Evolutionary conservation across 1,140 invertebrate species (phyloP), one percentile per base, ranked within the genome.

Genomic region (Anoplolepis gracilipes): DNA sequence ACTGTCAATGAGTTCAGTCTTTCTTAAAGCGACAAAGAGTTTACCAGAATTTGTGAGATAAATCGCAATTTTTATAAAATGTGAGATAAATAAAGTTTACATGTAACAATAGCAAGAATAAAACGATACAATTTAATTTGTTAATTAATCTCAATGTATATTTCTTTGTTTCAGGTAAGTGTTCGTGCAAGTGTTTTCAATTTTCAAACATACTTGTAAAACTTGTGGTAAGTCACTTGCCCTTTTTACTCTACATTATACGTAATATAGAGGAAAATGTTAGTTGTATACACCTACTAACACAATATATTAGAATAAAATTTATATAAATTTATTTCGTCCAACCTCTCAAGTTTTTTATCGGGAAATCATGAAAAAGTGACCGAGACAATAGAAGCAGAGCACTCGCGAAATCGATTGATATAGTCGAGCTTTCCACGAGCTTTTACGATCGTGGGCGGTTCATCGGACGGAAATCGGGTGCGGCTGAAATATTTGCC

Each of bases 121-220:
- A 13, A 19, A 49, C 13, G 46, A 7, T 42, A 5, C 2, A 0
- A 65, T 36, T 5, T 46, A 33, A 70, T 11, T n/a, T 16, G 19
- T 55, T 36, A n/a, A 73, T 72, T 75, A 64, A 82, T 72, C 16
- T 13, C 16, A 2, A 30, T 33, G 8, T 72, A 0, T 55, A 10
- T 65, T 84, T 76, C 19, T 86, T 10, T 88, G 84, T 89, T 89
- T 49, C 77, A 89, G 88, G 88, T 89, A 86, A 89, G 88, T 85
- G 75, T 28, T 10, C 5, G 16, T 72, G 1, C 46, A 2, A 46
- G 42, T 39, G 19, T 25, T 39, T 22, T 59, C 13, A 42, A 46
- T 72, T 39, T 22, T 59, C 13, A 42, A 46, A 64, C 39, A 2
- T 22, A 39, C 4, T 28, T n/a, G 7, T 36, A 62, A 59, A n/a